Conservation (phyloP, 2,797 vertebrate species). For the Melanotaenia trifasciata region DNA sequence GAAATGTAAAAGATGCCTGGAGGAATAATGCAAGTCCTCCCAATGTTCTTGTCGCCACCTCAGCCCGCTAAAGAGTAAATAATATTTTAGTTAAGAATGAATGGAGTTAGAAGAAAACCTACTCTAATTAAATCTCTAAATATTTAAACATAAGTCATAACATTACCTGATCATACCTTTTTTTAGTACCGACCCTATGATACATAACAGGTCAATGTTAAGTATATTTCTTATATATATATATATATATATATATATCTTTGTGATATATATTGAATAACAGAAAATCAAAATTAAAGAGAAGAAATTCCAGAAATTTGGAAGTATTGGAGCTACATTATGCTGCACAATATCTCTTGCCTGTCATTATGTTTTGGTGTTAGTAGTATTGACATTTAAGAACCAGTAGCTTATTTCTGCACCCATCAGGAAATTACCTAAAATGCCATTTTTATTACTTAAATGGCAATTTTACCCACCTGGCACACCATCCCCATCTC, state of each 20-base stretch:
- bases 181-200: neutral
- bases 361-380: slow-evolving; percentile 7
- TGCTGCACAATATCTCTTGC: too few relatives aligned
- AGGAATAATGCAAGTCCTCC: slow-evolving; percentile 40
- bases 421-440: slow-evolving; percentile 27
- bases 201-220: neutral
- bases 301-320: too few relatives aligned
- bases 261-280: neutral
- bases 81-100: slow-evolving; percentile 40
- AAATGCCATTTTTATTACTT: slow-evolving; percentile 11
- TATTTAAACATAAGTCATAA: neutral
- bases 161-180: neutral
- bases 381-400: slow-evolving; percentile 7
- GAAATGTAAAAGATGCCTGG: slow-evolving; percentile 64
- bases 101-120: slow-evolving; percentile 14
- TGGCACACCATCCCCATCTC: slow-evolving; percentile 21
- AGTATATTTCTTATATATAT: neutral
- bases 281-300: neutral
- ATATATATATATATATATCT: too few relatives aligned
- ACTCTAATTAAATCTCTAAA: slow-evolving; percentile 16
- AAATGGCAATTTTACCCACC: slow-evolving; percentile 28
- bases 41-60: slow-evolving; percentile 18
- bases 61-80: slow-evolving; percentile 43
- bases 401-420: slow-evolving; percentile 4
- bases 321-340: too few relatives aligned